Base-by-base conservation (phyloP, 37 sponge, comb jelly and placozoan genomes). In the Tethya wilhelma region DNA sequence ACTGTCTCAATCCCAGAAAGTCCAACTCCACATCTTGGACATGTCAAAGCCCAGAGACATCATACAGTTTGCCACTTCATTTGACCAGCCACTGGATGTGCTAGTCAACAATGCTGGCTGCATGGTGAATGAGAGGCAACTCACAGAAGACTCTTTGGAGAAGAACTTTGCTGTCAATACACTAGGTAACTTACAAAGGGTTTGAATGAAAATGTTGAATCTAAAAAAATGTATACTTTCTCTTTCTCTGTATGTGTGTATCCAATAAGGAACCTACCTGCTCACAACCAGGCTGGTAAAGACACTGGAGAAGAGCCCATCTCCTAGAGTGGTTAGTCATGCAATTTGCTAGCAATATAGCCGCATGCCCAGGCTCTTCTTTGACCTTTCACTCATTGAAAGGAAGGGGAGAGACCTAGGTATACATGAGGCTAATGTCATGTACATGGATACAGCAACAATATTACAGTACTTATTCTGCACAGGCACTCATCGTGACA, bases 41-140 rank as follows among this genome's bases (percentile, higher is more conserved):
- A 39, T 97, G 66, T 93, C 97, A 0, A 76, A 85, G 39, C 86
- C 94, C 0, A 59, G 76, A 38, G 87, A 90, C 20, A 77, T 97
- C 19, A 31, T 86, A 12, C 74, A 83, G 41, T 97, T 97, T 77
- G 60, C 91, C 0, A 40, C 58, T 5, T 60, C 86, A 32, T 97
- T 97, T 89, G 84, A 72, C 8, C 40, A 73, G 38, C 85, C 67
- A 8, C 78, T 97, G 30, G 89, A 97, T 80, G 87, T 88, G 44
- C 73, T 97, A 72, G 90, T 92, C 44, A 95, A 95, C 85, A 97
- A 97, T 83, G 97, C 97, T 64, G 94, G 97, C 4, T 75, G 81
- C 77, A 88, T 93, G 91, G 87, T 91, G 32, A 77, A 86, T 63
- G 70, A 82, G 56, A 63, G 93, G 31, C 73, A 81, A 31, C 63